Percentiles rank a stretch among this genome's conserved stretches.
phyloP scores from a whole-genome alignment of 2,888 invertebrate species.

The Sericinus montela region DNA sequence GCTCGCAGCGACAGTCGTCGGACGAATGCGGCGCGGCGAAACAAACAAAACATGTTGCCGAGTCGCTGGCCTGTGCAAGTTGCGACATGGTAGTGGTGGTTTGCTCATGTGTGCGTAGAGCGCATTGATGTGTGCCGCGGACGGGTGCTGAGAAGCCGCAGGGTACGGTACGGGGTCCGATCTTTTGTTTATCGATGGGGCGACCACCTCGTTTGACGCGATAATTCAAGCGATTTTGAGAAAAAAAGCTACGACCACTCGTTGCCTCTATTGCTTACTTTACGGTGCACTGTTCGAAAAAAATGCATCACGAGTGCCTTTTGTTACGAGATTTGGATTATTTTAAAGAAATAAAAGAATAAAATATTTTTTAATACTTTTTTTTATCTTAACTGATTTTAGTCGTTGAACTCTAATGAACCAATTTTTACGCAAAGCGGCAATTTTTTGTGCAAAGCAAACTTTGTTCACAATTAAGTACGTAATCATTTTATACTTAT shows the following conservation, averaged over 20 bases:
- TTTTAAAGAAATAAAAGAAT: constrained; percentile 4
- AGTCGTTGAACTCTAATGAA: too few relatives aligned
- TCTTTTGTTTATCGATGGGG: constrained; percentile 61
- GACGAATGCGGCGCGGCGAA: constrained; percentile 56
- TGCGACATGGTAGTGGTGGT: constrained; percentile 40
- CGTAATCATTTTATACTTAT: too few relatives aligned
- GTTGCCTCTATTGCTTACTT: constrained; percentile 10
- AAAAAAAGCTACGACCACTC: not conserved
- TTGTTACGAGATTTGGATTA: constrained; percentile 8
- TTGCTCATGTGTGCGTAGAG: constrained; percentile 21
- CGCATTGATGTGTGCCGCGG: constrained; percentile 22
- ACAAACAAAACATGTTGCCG: constrained; percentile 33
- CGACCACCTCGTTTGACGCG: constrained; percentile 30
- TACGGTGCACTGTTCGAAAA: constrained; percentile 2
- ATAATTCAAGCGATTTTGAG: constrained; percentile 18
- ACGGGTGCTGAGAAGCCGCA: constrained; percentile 37
- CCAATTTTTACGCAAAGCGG: too few relatives aligned
- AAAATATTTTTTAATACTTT: too few relatives aligned
- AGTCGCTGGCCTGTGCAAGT: constrained; percentile 52
- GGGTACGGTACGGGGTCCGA: constrained; percentile 30
- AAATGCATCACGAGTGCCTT: not conserved
- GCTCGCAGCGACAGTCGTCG: constrained; percentile 50
- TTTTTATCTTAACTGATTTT: not conserved
- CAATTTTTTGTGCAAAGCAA: too few relatives aligned
- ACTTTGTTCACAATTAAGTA: too few relatives aligned